Percentiles rank a stretch among this genome's conserved stretches.
These are phyloP conservation scores for Ascaphus truei DNA, from an alignment of 2,113 vertebrate species.

Conservation along the genomic window DNA sequence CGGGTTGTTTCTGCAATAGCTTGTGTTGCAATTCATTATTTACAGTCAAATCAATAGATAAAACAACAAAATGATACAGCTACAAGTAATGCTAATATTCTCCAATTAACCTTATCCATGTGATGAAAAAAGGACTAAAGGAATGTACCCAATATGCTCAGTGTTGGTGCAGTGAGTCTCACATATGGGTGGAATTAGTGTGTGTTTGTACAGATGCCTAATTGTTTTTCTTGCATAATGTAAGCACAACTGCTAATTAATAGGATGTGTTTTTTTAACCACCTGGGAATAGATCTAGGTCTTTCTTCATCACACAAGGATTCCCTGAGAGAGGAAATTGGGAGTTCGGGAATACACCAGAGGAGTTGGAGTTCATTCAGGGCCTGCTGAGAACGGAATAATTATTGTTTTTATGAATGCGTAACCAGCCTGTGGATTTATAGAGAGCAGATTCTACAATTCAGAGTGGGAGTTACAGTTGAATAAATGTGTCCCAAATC, in stretches of 20 bases:
- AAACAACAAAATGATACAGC: too few relatives aligned
- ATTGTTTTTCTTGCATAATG: neutral
- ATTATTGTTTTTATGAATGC: too few relatives aligned
- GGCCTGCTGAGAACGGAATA: too few relatives aligned
- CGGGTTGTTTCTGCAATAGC: neutral
- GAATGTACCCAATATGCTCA: neutral
- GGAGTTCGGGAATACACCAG: too few relatives aligned
- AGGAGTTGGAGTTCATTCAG: too few relatives aligned
- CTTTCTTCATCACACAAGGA: neutral
- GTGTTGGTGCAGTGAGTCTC: neutral
- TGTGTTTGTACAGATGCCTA: conserved; percentile 3
- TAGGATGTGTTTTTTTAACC: neutral
- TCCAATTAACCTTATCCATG: neutral
- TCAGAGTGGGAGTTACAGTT: too few relatives aligned
- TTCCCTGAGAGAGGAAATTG: too few relatives aligned
- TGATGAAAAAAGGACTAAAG: neutral
- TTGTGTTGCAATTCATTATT: neutral
- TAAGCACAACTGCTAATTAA: neutral
- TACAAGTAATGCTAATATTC: neutral
- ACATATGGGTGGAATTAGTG: neutral
- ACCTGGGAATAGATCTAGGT: neutral
- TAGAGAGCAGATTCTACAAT: too few relatives aligned
- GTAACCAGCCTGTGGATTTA: too few relatives aligned
- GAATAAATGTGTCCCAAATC: too few relatives aligned
- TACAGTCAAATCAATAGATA: neutral